Percentiles rank a stretch among this genome's conserved stretches.
Conservation (phyloP, 2,113 vertebrate species). For the Mormoops blainvillei region DNA sequence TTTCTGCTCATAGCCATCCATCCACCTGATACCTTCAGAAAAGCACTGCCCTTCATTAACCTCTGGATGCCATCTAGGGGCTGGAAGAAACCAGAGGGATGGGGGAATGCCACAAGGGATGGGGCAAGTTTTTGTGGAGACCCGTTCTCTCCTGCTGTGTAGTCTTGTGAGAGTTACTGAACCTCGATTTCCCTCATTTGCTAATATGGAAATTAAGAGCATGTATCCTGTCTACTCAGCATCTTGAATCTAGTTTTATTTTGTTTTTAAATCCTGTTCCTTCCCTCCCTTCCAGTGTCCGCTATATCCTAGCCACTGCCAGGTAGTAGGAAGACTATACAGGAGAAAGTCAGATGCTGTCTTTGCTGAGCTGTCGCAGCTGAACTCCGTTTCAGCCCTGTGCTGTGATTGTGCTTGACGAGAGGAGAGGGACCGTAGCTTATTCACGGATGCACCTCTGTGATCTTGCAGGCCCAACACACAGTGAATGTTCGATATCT, state of each 20-base stretch:
- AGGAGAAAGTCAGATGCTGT: background rate
- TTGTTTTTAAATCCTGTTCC: background rate
- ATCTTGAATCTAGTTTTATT: background rate
- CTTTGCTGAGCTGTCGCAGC: background rate
- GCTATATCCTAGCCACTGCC: background rate
- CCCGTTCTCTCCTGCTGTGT: background rate
- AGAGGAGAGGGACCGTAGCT: background rate
- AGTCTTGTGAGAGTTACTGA: background rate
- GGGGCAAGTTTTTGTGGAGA: background rate
- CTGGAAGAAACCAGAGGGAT: background rate
- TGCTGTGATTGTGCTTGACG: background rate
- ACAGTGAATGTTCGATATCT: background rate
- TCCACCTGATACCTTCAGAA: background rate
- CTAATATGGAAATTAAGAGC: background rate
- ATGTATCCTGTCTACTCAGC: background rate
- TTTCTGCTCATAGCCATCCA: background rate
- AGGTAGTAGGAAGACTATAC: background rate
- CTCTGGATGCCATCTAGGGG: background rate
- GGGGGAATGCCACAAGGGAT: accelerated
- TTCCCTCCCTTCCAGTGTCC: background rate
- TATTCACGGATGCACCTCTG: background rate
- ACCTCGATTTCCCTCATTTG: background rate
- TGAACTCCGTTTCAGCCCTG: too few relatives aligned
- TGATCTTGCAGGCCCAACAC: background rate
- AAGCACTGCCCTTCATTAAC: background rate